A percentile compares a stretch with the other conserved stretches of the same genome.
These are phyloP conservation scores for Cryptocephalus primarius DNA, from an alignment of 2,888 invertebrate species.

Conservation along the genomic window DNA sequence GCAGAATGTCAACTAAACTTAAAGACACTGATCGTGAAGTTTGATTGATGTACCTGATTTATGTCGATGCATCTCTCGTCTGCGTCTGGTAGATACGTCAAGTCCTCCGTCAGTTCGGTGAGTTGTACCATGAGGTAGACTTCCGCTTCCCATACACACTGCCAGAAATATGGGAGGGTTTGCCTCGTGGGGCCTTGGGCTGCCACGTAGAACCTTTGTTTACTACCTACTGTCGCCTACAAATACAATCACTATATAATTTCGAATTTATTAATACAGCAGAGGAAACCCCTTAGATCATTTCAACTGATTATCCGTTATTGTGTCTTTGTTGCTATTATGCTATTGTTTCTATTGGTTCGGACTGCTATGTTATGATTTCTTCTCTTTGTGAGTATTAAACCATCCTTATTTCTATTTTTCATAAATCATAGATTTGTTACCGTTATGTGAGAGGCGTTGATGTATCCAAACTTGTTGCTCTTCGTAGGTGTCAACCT, in stretches of 20 bases:
- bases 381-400: too few relatives aligned
- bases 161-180: conserved; percentile 64
- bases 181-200: conserved; percentile 56
- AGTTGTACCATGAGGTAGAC: conserved; percentile 72
- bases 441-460: conserved; percentile 85
- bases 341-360: too few relatives aligned
- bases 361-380: too few relatives aligned
- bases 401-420: too few relatives aligned
- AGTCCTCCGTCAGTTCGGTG: conserved; percentile 45
- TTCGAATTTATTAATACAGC: too few relatives aligned
- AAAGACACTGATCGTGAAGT: not conserved
- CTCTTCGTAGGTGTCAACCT: conserved; percentile 68
- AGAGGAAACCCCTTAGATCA: too few relatives aligned
- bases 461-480: conserved; percentile 83
- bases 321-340: too few relatives aligned
- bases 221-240: conserved; percentile 72
- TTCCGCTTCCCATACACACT: conserved; percentile 83
- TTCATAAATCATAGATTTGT: conserved; percentile 5
- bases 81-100: conserved; percentile 50
- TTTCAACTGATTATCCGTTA: too few relatives aligned
- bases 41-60: conserved; percentile 45
- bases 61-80: conserved; percentile 49
- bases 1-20: too few relatives aligned
- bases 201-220: conserved; percentile 77
- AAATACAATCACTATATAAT: conserved; percentile 2